Evolutionary conservation across 2,113 vertebrate species (phyloP).

Genomic region (Percina caprodes): DNA sequence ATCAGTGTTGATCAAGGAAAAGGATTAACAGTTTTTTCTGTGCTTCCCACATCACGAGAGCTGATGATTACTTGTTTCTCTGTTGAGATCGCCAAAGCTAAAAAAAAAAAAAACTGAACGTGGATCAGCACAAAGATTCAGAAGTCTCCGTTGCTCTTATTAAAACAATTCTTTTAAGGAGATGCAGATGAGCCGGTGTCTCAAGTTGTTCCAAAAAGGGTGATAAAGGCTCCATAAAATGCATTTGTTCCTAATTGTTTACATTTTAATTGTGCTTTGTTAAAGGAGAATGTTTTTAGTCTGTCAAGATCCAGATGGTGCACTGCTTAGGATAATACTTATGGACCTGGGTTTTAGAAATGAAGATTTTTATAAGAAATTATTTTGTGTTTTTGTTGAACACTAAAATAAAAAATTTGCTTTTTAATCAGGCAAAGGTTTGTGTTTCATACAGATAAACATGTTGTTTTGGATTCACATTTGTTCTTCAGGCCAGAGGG

Average conservation of each 20-base stretch:
- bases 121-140: neutral
- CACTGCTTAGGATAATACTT: neutral
- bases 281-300: neutral
- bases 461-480: neutral
- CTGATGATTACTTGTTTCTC: neutral
- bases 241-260: neutral
- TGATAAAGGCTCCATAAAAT: neutral
- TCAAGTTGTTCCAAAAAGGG: neutral
- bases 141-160: neutral
- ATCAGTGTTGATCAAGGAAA: neutral
- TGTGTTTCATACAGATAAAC: neutral
- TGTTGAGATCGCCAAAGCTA: neutral
- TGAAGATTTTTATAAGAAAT: neutral
- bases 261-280: neutral
- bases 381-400: neutral
- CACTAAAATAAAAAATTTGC: slow-evolving; percentile 16
- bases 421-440: slow-evolving; percentile 4
- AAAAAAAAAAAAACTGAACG: neutral
- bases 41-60: neutral
- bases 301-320: neutral
- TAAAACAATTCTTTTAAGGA: neutral
- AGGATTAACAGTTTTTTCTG: neutral
- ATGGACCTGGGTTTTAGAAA: neutral
- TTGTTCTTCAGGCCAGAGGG: neutral
- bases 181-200: neutral